Conservation (phyloP, 1,140 invertebrate species). For the Orius laevigatus region DNA sequence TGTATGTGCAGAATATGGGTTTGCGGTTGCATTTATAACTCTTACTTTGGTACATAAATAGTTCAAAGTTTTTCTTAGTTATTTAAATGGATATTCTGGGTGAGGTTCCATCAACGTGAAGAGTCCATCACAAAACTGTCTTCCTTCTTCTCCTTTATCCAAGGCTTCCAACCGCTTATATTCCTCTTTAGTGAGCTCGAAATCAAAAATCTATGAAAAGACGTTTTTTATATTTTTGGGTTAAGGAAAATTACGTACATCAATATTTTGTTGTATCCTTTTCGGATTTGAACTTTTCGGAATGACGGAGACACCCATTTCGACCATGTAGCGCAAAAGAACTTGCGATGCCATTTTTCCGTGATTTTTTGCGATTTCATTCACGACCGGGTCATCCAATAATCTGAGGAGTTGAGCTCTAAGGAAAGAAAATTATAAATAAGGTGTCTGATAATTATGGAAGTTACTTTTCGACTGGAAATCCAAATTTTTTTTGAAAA, state of each 20-base stretch:
- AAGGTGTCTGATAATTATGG: background rate
- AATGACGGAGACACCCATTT: slow-evolving; percentile 56
- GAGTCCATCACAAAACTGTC: slow-evolving; percentile 17
- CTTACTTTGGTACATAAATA: no score
- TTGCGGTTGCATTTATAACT: no score
- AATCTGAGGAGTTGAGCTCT: slow-evolving; percentile 7
- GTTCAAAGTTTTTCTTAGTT: no score
- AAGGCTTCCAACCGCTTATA: slow-evolving; percentile 31
- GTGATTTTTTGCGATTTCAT: slow-evolving; percentile 47
- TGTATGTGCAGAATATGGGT: no score
- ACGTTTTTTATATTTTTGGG: background rate
- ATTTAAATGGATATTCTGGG: no score
- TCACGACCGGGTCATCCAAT: slow-evolving; percentile 39
- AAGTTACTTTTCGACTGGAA: slow-evolving; percentile 6
- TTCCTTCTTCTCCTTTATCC: slow-evolving; percentile 34
- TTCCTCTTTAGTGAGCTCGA: slow-evolving; percentile 33
- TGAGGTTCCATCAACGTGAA: no score
- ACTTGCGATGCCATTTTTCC: slow-evolving; percentile 61
- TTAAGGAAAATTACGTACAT: slow-evolving; percentile 22
- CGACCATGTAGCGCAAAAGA: slow-evolving; percentile 54
- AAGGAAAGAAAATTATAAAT: background rate
- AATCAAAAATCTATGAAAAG: slow-evolving; percentile 39
- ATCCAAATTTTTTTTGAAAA: slow-evolving; percentile 8
- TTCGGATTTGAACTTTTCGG: slow-evolving; percentile 64
- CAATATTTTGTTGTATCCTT: slow-evolving; percentile 48